Conservation (phyloP, 2,113 vertebrate species). For the Hucho hucho region DNA sequence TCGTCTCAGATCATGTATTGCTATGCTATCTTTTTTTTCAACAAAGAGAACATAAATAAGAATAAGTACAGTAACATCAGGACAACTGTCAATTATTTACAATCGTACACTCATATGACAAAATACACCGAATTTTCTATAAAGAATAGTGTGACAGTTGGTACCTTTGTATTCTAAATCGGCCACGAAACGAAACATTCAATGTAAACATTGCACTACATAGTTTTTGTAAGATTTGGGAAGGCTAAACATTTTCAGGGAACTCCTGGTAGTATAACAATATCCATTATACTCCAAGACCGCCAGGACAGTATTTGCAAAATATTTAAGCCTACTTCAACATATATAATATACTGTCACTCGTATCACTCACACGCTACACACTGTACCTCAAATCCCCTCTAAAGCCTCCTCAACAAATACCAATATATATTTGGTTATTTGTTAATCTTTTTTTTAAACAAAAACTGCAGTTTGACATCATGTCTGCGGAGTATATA, state of each 20-base stretch:
- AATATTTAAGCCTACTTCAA: conserved; percentile 45
- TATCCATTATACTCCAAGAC: conserved; percentile 3
- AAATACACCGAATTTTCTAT: conserved; percentile 49
- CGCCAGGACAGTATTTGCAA: conserved; percentile 33
- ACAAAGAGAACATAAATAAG: conserved; percentile 4
- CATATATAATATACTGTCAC: conserved; percentile 26
- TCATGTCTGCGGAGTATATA: conserved; percentile 52
- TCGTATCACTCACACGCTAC: conserved; percentile 46
- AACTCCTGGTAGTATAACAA: no score
- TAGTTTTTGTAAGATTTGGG: conserved; percentile 45
- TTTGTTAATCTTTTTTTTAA: conserved; percentile 32
- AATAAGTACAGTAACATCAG: background rate
- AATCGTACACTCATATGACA: conserved; percentile 46
- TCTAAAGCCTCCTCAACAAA: conserved; percentile 51
- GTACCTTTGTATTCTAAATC: conserved; percentile 41
- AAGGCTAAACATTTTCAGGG: conserved; percentile 48
- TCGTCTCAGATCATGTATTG: conserved; percentile 56
- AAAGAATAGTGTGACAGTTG: conserved; percentile 56
- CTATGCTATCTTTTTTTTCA: conserved; percentile 47
- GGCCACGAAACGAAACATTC: conserved; percentile 38
- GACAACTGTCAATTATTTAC: conserved; percentile 30
- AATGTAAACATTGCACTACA: conserved; percentile 70
- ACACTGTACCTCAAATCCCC: conserved; percentile 51
- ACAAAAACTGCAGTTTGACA: conserved; percentile 59
- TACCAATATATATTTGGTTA: conserved; percentile 32